Conservation (phyloP, 2,113 vertebrate genomes). For the Sinocyclocheilus rhinocerous region DNA sequence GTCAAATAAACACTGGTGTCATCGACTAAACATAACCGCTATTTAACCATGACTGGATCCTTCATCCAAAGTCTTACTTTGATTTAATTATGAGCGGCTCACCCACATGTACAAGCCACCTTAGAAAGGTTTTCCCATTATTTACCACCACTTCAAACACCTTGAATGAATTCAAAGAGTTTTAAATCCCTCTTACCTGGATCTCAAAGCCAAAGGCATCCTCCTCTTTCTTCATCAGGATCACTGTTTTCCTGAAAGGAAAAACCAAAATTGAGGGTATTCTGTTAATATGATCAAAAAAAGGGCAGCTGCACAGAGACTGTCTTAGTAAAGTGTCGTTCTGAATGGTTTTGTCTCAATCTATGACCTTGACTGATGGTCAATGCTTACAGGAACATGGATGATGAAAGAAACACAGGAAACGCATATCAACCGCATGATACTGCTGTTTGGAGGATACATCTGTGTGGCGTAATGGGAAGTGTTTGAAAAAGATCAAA, state of each 20-base stretch:
- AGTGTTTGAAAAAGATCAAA: not conserved
- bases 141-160: not conserved
- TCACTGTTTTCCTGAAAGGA: conserved; percentile 82
- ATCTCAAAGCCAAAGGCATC: conserved; percentile 95
- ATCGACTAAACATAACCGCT: not conserved
- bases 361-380: not conserved
- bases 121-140: not conserved
- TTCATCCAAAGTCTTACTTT: not conserved
- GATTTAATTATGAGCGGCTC: not conserved
- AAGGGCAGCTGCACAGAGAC: not conserved
- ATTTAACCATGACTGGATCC: not conserved
- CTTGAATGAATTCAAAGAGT: conserved; percentile 26
- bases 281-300: not conserved
- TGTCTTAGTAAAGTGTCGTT: not conserved
- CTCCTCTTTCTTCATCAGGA: conserved; percentile 85
- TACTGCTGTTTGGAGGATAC: not conserved
- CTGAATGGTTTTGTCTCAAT: not conserved
- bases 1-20: conserved; percentile 14
- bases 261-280: conserved; percentile 32
- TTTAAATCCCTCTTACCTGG: conserved; percentile 80
- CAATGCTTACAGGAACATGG: not conserved
- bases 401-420: conserved; percentile 19
- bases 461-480: not conserved
- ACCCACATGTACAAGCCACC: not conserved
- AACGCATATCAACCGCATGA: not conserved